Conservation (phyloP, 1,140 invertebrate genomes). For the Caenorhabditis briggsae region DNA sequence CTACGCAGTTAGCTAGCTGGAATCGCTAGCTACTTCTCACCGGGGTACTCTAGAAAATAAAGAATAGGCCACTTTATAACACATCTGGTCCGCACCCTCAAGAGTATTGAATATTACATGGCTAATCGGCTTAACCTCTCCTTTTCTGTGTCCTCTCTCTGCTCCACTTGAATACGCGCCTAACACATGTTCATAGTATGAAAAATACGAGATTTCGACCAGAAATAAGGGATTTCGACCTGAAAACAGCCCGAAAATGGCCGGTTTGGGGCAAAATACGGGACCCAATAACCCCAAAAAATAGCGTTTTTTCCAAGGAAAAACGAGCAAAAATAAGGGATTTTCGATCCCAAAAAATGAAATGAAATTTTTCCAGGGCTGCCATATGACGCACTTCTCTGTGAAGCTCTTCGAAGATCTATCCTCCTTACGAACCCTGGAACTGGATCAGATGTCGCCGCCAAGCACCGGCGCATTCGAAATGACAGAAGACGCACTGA, state of each 20-base stretch:
- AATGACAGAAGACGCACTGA: slow-evolving; percentile 38
- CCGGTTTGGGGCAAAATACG: neutral
- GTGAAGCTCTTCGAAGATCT: slow-evolving; percentile 37
- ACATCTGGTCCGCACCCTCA: neutral
- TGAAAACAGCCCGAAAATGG: neutral
- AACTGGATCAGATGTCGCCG: slow-evolving; percentile 13
- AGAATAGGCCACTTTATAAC: slow-evolving; percentile 14
- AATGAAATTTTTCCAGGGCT: slow-evolving; percentile 6
- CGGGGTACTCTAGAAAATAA: neutral
- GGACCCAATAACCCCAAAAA: neutral
- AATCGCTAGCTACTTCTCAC: neutral
- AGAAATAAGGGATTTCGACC: neutral
- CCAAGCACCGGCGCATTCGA: neutral
- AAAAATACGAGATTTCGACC: neutral
- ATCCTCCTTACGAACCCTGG: neutral
- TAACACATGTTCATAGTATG: neutral
- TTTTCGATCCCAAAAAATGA: neutral
- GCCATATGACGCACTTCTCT: slow-evolving; percentile 9
- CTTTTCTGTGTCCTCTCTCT: neutral
- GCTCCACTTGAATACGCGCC: neutral
- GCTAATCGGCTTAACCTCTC: slow-evolving; percentile 52
- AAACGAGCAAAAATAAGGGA: neutral
- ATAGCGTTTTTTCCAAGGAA: neutral
- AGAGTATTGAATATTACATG: slow-evolving; percentile 55
- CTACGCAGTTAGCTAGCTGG: too few relatives aligned